Base-by-base conservation (phyloP, 2,797 vertebrate genomes). In the Melanotaenia parkinsoni region DNA sequence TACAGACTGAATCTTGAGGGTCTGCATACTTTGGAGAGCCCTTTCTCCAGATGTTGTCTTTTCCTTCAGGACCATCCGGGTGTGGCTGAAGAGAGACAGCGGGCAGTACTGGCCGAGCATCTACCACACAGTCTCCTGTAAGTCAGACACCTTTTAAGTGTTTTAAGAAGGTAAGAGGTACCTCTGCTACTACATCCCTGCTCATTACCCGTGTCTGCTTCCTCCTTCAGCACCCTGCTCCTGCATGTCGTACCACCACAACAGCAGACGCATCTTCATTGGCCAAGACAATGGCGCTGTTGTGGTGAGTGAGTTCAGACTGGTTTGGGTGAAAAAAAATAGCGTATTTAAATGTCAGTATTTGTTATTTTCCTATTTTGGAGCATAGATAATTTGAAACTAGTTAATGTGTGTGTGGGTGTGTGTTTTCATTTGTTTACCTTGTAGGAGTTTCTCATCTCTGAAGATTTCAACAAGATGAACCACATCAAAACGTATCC, bases 381-480 rank as follows among this genome's bases (percentile, higher is more conserved):
- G 12, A 32, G 2, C 16, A 6, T 4, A 3, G 54, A 45, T 58
- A 8, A 7, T 38, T 38, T 12, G 22, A 11, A 40, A 22, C 37
- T 13, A 1, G 20, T 72, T 74, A 22, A 78, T 76, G 64, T 40
- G 53, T 22, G 57, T 81, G 0, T 62, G 22, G 68, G 35, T 75
- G 10, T 59, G 43, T 24, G 47, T 61, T 2, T 67, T 1, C 75
- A 20, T 69, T 47, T 77, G 33, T 16, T 65, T 50, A 0, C 3
- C 59, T 84, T 86, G 53, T 86, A 99, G 98, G 98, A 99, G 85
- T 99, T 99, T 90, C 95, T 96, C n/a, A 95, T 99, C 86, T 97
- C 98, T 71, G 98, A 99, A 91, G 98, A 99, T 91, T 99, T 98
- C 70, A 99, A 99, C 93, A 99, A 99, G 93, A 99, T 99, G 97